These are phyloP conservation scores for Drosophila biarmipes DNA, from an alignment of 1,140 invertebrate genomes.

Conservation along the genomic window DNA sequence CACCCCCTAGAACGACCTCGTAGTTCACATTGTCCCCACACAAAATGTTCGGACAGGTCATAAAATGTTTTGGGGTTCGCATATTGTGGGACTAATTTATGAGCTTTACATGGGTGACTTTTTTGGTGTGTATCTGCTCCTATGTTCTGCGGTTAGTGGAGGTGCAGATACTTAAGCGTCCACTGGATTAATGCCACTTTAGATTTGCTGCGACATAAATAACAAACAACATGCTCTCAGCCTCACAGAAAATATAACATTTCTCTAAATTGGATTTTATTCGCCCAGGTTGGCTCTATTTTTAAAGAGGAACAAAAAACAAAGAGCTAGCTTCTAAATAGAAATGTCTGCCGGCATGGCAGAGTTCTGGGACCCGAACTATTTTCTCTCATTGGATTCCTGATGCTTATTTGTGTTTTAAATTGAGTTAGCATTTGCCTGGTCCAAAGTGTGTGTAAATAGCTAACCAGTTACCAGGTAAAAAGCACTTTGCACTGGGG, in stretches of 20 bases:
- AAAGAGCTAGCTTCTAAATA: constrained; percentile 4
- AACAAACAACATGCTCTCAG: constrained; percentile 6
- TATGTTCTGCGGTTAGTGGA: constrained; percentile 8
- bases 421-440: constrained; percentile 19
- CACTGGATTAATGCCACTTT: constrained; percentile 49
- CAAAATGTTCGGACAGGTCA: constrained; percentile 14
- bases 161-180: constrained; percentile 30
- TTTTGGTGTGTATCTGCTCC: constrained; percentile 24
- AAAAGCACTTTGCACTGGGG: constrained; percentile 14
- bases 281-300: constrained; percentile 17
- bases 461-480: constrained; percentile 6
- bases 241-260: background rate
- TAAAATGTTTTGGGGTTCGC: constrained; percentile 39
- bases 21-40: background rate
- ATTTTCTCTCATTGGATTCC: constrained; percentile 15
- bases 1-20: no score
- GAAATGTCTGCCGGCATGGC: constrained; percentile 9
- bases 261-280: constrained; percentile 18
- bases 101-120: constrained; percentile 40
- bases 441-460: background rate
- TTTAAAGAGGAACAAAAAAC: constrained; percentile 14
- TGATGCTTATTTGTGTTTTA: constrained; percentile 39
- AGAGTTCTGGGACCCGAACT: constrained; percentile 12
- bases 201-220: constrained; percentile 45
- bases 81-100: constrained; percentile 49